Evolutionary conservation across 2,888 invertebrate genomes (phyloP).

Genomic region (Urechis unicinctus): DNA sequence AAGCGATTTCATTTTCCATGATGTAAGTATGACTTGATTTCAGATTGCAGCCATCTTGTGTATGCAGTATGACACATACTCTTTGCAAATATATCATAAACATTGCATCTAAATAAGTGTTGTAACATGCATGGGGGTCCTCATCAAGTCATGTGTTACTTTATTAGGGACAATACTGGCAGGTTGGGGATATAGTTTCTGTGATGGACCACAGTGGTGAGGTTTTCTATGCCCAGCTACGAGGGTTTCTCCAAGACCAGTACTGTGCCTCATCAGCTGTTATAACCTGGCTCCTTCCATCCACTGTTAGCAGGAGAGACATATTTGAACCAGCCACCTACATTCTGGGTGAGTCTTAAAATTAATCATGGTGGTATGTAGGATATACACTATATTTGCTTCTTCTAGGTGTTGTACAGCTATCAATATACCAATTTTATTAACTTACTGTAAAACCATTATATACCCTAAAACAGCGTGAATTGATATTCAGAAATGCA

Average conservation of each 20-base stretch:
- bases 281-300: slow-evolving; percentile 85
- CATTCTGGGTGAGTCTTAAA: slow-evolving; percentile 63
- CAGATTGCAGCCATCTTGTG: no score
- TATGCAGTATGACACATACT: no score
- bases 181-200: slow-evolving; percentile 86
- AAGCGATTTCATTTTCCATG: slow-evolving; percentile 71
- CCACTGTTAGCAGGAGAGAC: slow-evolving; percentile 69
- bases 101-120: no score
- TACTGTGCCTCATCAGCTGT: slow-evolving; percentile 90
- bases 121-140: background rate
- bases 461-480: no score
- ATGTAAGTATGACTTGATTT: slow-evolving; percentile 58
- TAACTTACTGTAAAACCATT: no score
- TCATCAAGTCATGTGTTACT: background rate
- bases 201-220: slow-evolving; percentile 66
- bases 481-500: no score
- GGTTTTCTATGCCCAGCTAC: slow-evolving; percentile 81
- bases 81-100: no score
- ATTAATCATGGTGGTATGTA: background rate
- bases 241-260: slow-evolving; percentile 82
- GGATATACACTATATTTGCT: no score
- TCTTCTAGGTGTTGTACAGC: background rate
- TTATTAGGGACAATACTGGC: slow-evolving; percentile 61
- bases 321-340: slow-evolving; percentile 82
- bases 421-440: no score